Percentiles rank a stretch among this genome's conserved stretches.
These are phyloP conservation scores for Danio tinwini DNA, from an alignment of 2,797 vertebrate species.

Conservation along the genomic window DNA sequence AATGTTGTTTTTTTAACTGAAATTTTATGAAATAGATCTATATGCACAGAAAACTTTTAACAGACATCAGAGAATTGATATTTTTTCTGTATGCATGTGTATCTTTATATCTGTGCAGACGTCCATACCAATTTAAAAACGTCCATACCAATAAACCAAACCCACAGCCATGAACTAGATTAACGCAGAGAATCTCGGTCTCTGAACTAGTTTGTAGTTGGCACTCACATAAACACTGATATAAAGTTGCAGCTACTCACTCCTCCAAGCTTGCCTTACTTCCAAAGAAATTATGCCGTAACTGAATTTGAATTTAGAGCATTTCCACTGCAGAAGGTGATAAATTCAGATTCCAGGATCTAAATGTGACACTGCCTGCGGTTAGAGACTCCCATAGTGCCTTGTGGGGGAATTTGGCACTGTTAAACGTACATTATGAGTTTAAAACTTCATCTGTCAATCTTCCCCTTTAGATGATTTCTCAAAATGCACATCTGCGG, in stretches of 20 bases:
- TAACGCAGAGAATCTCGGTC: conserved; percentile 5
- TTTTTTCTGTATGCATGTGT: not conserved
- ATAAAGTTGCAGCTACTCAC: conserved; percentile 35
- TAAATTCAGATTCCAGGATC: conserved; percentile 51
- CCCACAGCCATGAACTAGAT: not conserved
- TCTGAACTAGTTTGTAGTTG: conserved; percentile 31
- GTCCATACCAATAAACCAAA: conserved; percentile 1
- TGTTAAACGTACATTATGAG: conserved; percentile 67
- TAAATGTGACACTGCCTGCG: conserved; percentile 53
- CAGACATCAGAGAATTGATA: too few relatives aligned
- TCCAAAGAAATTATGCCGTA: conserved; percentile 37
- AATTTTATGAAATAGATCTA: too few relatives aligned
- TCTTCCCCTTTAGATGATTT: conserved; percentile 61
- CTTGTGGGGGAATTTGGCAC: conserved; percentile 27
- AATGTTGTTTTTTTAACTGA: too few relatives aligned
- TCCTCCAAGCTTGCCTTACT: not conserved
- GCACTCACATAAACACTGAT: conserved; percentile 20
- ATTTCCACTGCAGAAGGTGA: conserved; percentile 32
- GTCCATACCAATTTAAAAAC: conserved; percentile 2
- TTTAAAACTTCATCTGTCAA: conserved; percentile 76
- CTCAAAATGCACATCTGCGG: conserved; percentile 22
- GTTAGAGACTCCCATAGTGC: conserved; percentile 30
- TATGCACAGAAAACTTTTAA: too few relatives aligned
- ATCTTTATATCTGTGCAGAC: not conserved
- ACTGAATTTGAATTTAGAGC: conserved; percentile 44